phyloP scores from a whole-genome alignment of 1,140 invertebrate species.

The Meteorus sp. region DNA sequence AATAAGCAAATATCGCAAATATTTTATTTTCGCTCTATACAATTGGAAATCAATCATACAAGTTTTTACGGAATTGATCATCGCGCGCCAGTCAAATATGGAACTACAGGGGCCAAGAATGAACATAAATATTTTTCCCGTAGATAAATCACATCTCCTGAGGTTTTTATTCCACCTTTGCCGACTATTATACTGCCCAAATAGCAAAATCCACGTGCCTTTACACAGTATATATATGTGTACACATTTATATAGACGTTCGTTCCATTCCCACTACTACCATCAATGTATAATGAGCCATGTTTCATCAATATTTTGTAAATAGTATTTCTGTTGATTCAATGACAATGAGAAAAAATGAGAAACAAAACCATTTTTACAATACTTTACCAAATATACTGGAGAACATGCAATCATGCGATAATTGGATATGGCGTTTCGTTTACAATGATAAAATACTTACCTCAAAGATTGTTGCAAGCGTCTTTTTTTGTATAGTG shows the following conservation, averaged over 20 bases:
- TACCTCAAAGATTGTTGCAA: constrained; percentile 25
- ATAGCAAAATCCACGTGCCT: not conserved
- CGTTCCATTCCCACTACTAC: constrained; percentile 18
- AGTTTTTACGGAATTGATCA: no score
- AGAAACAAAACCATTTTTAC: constrained; percentile 4
- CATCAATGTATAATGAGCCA: not conserved
- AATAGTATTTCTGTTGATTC: not conserved
- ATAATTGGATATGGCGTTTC: constrained; percentile 8
- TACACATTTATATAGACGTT: not conserved
- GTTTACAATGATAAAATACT: constrained; percentile 12
- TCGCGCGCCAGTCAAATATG: no score
- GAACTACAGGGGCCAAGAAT: no score
- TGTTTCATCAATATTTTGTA: no score
- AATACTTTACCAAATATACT: constrained; percentile 1
- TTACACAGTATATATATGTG: no score
- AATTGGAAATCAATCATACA: no score
- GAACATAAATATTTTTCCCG: no score
- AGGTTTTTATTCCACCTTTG: constrained; percentile 35
- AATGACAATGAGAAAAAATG: constrained; percentile 4
- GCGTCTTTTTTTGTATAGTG: constrained; percentile 18
- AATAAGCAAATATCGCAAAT: no score
- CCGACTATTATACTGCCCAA: not conserved
- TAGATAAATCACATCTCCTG: constrained; percentile 56
- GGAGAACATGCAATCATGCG: constrained; percentile 35
- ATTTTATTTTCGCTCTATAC: no score